Percentiles rank a stretch among this genome's conserved stretches.
These are phyloP conservation scores for Cheilosia vulpina DNA, from an alignment of 2,888 invertebrate species.

Conservation along the genomic window DNA sequence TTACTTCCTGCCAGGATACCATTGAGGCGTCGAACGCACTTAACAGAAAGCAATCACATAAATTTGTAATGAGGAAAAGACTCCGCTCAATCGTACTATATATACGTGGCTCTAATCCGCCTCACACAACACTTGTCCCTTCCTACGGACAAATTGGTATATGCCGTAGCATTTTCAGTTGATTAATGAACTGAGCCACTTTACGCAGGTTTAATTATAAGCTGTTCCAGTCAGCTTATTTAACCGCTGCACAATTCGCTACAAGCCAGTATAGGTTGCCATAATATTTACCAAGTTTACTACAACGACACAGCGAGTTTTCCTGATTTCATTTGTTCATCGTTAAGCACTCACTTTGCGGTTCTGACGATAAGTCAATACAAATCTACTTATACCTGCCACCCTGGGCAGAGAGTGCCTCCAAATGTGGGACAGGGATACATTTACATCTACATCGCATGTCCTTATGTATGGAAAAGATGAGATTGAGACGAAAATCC, in stretches of 20 bases:
- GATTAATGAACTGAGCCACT: conserved; percentile 27
- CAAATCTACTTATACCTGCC: conserved; percentile 1
- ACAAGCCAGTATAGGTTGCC: not conserved
- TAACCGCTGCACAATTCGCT: conserved; percentile 19
- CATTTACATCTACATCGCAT: not conserved
- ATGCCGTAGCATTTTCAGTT: conserved; percentile 20
- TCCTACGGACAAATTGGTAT: not conserved
- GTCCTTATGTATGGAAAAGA: not conserved
- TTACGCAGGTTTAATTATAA: conserved; percentile 17
- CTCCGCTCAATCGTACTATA: not conserved
- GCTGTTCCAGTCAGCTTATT: conserved; percentile 13
- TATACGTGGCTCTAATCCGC: conserved; percentile 4
- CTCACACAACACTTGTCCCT: not conserved
- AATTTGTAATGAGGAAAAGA: conserved; percentile 19
- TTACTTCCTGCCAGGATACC: conserved; percentile 16
- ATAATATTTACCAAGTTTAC: not conserved
- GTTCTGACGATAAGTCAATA: conserved; percentile 29
- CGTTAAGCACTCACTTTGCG: conserved; percentile 1
- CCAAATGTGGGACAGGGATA: not conserved
- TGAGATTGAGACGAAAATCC: conserved; percentile 48
- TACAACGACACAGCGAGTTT: not conserved
- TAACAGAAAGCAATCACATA: conserved; percentile 34
- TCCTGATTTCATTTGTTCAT: not conserved
- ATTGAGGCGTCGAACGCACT: conserved; percentile 28
- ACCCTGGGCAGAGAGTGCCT: not conserved